These are phyloP conservation scores for Aphrophora alni DNA, from an alignment of 2,888 invertebrate species.

Conservation along the genomic window DNA sequence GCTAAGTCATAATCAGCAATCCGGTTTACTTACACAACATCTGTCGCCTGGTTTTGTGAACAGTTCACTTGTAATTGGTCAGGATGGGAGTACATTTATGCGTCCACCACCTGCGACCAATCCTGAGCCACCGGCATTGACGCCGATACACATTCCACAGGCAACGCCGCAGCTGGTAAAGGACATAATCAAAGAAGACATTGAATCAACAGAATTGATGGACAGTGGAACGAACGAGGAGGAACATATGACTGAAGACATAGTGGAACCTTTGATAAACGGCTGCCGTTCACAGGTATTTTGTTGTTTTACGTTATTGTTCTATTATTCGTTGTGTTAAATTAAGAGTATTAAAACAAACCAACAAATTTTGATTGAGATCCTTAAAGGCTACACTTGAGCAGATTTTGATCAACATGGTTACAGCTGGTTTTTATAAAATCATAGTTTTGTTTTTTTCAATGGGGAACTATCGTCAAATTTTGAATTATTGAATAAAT, in stretches of 20 bases:
- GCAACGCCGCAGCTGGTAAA: not conserved
- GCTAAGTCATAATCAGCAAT: conserved; percentile 1
- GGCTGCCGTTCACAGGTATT: conserved; percentile 31
- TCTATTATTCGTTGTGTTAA: no score
- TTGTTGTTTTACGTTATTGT: not conserved
- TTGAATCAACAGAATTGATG: not conserved
- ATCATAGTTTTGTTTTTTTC: no score
- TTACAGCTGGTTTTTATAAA: no score
- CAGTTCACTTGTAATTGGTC: conserved; percentile 21
- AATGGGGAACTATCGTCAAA: no score
- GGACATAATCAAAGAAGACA: not conserved
- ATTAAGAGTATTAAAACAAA: no score
- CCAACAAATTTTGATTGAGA: no score
- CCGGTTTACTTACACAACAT: not conserved
- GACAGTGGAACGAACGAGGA: not conserved
- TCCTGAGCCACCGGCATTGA: not conserved
- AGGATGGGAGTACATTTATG: not conserved
- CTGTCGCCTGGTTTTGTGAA: not conserved
- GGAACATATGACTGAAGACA: conserved; percentile 12
- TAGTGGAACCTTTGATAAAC: conserved; percentile 10
- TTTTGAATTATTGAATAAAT: no score
- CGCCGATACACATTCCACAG: conserved; percentile 15
- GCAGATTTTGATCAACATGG: no score
- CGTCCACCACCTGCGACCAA: not conserved
- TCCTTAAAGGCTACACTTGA: no score